phyloP scores from a whole-genome alignment of 2,797 vertebrate genomes.

The Pterois miles region DNA sequence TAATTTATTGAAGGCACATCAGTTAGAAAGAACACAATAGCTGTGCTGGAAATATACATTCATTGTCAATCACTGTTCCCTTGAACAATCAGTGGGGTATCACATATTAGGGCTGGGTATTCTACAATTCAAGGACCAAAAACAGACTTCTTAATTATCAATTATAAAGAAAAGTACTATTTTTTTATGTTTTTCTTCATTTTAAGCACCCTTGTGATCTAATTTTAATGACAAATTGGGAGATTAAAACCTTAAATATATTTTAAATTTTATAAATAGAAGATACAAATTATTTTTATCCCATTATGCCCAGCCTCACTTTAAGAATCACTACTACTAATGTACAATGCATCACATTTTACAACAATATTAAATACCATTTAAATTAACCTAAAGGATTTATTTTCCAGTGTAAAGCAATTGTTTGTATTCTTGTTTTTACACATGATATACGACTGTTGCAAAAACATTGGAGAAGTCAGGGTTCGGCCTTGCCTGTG shows the following conservation, averaged over 20 bases:
- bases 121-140: slow-evolving; percentile 28
- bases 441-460: slow-evolving; percentile 27
- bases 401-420: slow-evolving; percentile 57
- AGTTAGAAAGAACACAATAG: slow-evolving; percentile 68
- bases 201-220: slow-evolving; percentile 1
- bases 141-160: background rate
- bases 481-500: slow-evolving; percentile 6
- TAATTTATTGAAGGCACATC: slow-evolving; percentile 84
- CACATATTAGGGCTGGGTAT: slow-evolving; percentile 10
- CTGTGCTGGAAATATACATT: slow-evolving; percentile 70
- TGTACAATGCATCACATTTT: slow-evolving; percentile 66
- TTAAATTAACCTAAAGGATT: slow-evolving; percentile 48
- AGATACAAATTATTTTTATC: slow-evolving; percentile 24
- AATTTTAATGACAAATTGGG: slow-evolving; percentile 1
- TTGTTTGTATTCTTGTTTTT: slow-evolving; percentile 22
- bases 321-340: slow-evolving; percentile 60
- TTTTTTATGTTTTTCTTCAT: slow-evolving; percentile 11
- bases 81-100: slow-evolving; percentile 24
- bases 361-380: slow-evolving; percentile 67
- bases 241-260: slow-evolving; percentile 43
- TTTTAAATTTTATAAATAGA: slow-evolving; percentile 50
- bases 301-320: slow-evolving; percentile 18
- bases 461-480: slow-evolving; percentile 15
- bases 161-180: background rate
- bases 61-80: slow-evolving; percentile 54